phyloP scores from a whole-genome alignment of 2,888 invertebrate species.

The Schizaphis graminum region DNA sequence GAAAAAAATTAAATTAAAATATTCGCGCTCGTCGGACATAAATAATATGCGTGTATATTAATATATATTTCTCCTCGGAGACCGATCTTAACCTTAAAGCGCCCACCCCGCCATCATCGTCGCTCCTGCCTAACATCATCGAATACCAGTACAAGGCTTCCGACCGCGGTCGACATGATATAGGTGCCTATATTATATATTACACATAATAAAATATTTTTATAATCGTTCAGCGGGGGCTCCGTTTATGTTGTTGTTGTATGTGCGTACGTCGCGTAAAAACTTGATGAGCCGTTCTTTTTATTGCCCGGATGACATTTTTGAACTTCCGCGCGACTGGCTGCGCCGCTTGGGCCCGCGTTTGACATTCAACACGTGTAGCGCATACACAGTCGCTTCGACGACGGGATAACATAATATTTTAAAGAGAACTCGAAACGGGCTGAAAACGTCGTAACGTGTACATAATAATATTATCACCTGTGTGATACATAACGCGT shows the following conservation, averaged over 20 bases:
- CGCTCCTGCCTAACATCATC: neutral
- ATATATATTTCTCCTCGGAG: conserved; percentile 70
- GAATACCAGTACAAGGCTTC: neutral
- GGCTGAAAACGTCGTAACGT: neutral
- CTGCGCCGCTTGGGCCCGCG: conserved; percentile 7
- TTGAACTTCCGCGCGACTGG: conserved; percentile 65
- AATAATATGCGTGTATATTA: conserved; percentile 45
- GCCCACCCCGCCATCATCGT: conserved; percentile 18
- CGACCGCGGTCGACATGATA: neutral
- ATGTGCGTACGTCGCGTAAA: conserved; percentile 12
- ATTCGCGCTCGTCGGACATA: neutral
- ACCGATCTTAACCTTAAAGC: conserved; percentile 70
- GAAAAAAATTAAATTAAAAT: conserved; percentile 7
- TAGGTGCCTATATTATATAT: neutral
- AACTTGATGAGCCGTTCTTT: conserved; percentile 68
- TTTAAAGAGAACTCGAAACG: neutral
- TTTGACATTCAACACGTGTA: conserved; percentile 56
- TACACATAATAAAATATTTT: neutral
- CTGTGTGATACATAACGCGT: neutral
- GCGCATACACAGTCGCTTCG: neutral
- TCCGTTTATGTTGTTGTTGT: neutral
- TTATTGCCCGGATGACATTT: conserved; percentile 69
- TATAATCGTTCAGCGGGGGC: conserved; percentile 55
- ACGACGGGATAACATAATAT: neutral
- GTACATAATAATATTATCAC: neutral